These are phyloP conservation scores for Chesias legatella DNA, from an alignment of 2,888 invertebrate genomes.

Conservation along the genomic window DNA sequence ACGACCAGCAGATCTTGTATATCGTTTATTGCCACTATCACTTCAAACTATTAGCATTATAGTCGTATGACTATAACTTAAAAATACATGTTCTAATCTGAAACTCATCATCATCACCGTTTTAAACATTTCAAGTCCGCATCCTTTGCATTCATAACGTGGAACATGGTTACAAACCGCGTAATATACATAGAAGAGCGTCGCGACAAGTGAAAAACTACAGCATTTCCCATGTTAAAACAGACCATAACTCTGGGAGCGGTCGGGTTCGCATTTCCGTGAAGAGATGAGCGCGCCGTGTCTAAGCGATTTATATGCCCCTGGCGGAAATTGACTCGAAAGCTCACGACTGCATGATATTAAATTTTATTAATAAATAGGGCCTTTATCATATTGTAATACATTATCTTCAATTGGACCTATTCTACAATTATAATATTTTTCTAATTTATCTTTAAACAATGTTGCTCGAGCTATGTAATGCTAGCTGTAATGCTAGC, in stretches of 20 bases:
- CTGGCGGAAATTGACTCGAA: constrained; percentile 68
- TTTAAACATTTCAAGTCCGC: constrained; percentile 8
- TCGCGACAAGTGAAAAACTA: constrained; percentile 59
- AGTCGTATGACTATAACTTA: no score
- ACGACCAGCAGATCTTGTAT: no score
- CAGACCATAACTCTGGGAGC: constrained; percentile 58
- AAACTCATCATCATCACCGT: neutral
- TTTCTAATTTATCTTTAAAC: no score
- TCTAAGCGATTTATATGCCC: constrained; percentile 65
- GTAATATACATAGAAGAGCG: constrained; percentile 26
- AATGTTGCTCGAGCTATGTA: no score
- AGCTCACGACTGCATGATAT: constrained; percentile 14
- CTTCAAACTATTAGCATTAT: no score
- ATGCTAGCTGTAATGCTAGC: no score
- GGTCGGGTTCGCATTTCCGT: constrained; percentile 67
- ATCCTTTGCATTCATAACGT: constrained; percentile 11
- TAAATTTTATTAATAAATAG: constrained; percentile 29
- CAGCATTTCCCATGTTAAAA: constrained; percentile 69
- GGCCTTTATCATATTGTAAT: neutral
- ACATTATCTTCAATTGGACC: no score
- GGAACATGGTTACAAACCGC: constrained; percentile 22
- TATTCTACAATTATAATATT: no score
- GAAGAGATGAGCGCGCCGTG: constrained; percentile 53
- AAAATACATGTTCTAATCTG: neutral
- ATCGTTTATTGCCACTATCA: no score